Evolutionary conservation across 2,113 vertebrate genomes (phyloP).

Genomic region (Mesocricetus auratus): DNA sequence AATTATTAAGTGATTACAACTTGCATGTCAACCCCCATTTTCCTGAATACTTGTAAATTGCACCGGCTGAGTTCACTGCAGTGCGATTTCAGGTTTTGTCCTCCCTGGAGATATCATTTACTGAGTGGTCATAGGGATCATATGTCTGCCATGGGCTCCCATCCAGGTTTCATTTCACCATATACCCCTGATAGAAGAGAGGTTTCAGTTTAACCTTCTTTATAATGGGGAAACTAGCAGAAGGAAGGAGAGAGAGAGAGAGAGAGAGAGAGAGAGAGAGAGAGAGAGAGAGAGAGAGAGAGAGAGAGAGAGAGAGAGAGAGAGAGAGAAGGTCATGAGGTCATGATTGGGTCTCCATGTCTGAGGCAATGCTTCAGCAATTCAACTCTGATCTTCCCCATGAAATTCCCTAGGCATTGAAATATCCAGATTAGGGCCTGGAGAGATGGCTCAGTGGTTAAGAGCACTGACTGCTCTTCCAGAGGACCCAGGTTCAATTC

Average conservation of each 20-base stretch:
- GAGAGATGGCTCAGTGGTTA: no score
- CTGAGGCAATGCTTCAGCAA: background rate
- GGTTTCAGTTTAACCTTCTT: background rate
- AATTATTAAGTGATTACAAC: background rate
- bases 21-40: background rate
- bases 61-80: background rate
- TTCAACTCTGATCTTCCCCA: background rate
- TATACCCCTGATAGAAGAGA: no score
- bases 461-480: no score
- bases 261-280: no score
- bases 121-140: background rate
- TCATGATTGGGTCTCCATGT: background rate
- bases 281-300: background rate
- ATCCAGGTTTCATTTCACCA: background rate
- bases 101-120: fast-evolving
- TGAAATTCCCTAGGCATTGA: background rate
- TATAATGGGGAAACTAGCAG: background rate
- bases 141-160: background rate
- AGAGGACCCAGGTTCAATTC: no score
- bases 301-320: background rate
- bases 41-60: background rate
- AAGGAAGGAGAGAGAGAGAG: background rate
- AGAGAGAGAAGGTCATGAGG: background rate
- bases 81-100: background rate
- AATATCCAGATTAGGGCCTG: no score